Conservation (phyloP, 2,113 vertebrate genomes). For the Carollia perspicillata region DNA sequence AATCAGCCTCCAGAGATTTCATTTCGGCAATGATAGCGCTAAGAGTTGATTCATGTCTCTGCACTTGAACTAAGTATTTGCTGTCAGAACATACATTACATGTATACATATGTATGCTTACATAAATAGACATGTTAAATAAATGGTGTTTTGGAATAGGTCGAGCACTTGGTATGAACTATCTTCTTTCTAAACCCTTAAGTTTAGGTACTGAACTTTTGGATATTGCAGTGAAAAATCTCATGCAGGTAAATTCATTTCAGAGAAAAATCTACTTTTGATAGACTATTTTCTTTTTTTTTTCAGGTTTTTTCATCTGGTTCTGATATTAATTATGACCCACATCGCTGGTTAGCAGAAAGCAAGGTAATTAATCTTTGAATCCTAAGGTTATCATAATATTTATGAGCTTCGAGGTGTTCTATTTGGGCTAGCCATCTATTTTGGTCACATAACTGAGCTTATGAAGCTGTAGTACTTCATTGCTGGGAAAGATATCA, state of each 20-base stretch:
- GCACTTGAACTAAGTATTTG: background rate
- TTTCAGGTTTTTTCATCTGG: slow-evolving; percentile 87
- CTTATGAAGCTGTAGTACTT: background rate
- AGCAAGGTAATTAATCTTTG: slow-evolving; percentile 87
- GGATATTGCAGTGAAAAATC: background rate
- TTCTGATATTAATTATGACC: slow-evolving; percentile 86
- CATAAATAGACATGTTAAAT: background rate
- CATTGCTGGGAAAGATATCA: background rate
- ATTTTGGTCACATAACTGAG: background rate
- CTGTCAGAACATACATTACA: background rate
- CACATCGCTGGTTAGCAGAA: slow-evolving; percentile 94
- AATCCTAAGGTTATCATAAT: background rate
- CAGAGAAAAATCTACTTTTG: slow-evolving; percentile 9
- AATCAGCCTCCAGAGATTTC: background rate
- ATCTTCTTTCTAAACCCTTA: background rate
- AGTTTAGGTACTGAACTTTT: background rate
- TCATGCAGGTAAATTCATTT: background rate
- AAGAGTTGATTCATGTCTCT: background rate
- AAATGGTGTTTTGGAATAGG: background rate
- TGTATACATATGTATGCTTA: background rate
- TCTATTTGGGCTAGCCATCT: background rate
- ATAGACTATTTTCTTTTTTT: slow-evolving; percentile 22
- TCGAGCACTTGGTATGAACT: background rate
- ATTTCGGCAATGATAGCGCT: background rate
- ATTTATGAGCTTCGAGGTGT: background rate